phyloP scores from a whole-genome alignment of 2,797 vertebrate species.

The Acipenser ruthenus region DNA sequence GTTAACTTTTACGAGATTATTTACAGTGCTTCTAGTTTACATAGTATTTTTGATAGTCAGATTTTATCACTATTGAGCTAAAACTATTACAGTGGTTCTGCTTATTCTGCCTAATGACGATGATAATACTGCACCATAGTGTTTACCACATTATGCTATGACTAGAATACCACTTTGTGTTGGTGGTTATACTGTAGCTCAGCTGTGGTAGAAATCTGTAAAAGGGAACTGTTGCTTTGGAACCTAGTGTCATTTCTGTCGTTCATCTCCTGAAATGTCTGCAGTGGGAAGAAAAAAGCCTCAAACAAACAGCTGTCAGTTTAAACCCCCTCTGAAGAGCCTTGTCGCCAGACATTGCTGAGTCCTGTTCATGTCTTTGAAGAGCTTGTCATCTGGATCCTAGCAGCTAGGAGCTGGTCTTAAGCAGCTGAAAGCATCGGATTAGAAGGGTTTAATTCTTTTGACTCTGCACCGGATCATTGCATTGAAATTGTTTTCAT shows the following conservation, averaged over 20 bases:
- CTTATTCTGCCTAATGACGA: no score
- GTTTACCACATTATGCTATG: no score
- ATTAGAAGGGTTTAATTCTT: slow-evolving; percentile 75
- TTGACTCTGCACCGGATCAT: slow-evolving; percentile 57
- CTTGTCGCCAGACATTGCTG: slow-evolving; percentile 35
- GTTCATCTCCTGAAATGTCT: slow-evolving; percentile 24
- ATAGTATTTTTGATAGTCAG: no score
- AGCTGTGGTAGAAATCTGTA: background rate
- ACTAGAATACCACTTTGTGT: background rate
- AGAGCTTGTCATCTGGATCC: slow-evolving; percentile 42
- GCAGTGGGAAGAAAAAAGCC: slow-evolving; percentile 25
- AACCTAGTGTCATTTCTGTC: slow-evolving; percentile 32
- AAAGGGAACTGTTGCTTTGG: slow-evolving; percentile 25
- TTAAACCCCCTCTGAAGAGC: slow-evolving; percentile 54
- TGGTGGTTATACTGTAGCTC: background rate
- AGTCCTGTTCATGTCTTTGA: slow-evolving; percentile 37
- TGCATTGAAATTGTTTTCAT: slow-evolving; percentile 61
- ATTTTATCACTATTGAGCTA: no score
- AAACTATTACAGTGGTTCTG: no score
- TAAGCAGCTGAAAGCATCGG: slow-evolving; percentile 59
- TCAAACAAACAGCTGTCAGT: slow-evolving; percentile 60
- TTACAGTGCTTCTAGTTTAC: no score
- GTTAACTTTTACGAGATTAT: no score
- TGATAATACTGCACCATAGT: no score
- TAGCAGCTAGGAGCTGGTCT: slow-evolving; percentile 58